phyloP scores from a whole-genome alignment of 2,888 invertebrate genomes.

The Synergus gifuensis region DNA sequence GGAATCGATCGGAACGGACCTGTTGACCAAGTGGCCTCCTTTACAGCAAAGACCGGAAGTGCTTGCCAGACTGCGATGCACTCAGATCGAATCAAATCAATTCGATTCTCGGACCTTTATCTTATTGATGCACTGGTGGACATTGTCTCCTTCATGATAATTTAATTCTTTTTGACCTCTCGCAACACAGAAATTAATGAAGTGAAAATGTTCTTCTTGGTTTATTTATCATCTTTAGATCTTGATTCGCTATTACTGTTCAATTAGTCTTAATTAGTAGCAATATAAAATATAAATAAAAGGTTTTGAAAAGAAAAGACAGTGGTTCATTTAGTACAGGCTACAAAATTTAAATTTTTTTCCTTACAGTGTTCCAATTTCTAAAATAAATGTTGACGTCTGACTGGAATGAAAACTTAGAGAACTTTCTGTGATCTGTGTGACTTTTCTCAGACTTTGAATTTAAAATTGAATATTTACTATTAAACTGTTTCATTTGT shows the following conservation, averaged over 20 bases:
- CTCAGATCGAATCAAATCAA: slow-evolving; percentile 59
- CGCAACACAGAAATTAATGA: neutral
- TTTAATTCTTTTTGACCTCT: neutral
- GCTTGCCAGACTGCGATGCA: slow-evolving; percentile 58
- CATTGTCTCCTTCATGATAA: neutral
- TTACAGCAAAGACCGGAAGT: slow-evolving; percentile 74
- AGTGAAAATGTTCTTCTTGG: neutral
- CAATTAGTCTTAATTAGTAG: neutral
- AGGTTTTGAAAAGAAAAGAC: neutral
- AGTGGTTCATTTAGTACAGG: neutral
- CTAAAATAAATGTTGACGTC: neutral
- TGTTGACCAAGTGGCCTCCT: slow-evolving; percentile 77
- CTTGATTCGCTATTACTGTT: neutral
- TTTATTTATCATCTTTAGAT: neutral
- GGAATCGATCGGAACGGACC: slow-evolving; percentile 74
- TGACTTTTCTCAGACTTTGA: neutral
- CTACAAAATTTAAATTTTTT: neutral
- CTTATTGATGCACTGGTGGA: neutral
- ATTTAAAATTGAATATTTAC: neutral
- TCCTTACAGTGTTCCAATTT: neutral
- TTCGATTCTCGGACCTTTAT: neutral
- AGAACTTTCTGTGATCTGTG: neutral
- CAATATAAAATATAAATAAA: neutral
- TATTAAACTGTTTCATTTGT: no score
- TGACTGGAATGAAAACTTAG: neutral